These are phyloP conservation scores for Nebria brevicollis DNA, from an alignment of 2,888 invertebrate species.

Conservation along the genomic window DNA sequence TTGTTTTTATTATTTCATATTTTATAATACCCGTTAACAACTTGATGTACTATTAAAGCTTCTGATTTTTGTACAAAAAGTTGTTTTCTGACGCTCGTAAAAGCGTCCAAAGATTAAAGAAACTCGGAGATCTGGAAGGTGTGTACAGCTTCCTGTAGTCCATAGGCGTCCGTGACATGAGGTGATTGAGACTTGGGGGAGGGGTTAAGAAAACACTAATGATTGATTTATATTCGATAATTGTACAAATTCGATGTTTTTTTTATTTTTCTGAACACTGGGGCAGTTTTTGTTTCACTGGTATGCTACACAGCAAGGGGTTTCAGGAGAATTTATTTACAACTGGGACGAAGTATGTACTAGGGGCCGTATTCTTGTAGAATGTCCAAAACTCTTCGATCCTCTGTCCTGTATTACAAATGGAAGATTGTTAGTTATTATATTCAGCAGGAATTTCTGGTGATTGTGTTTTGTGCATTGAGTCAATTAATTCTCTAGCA, in stretches of 20 bases:
- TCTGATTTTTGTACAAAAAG: conserved; percentile 2
- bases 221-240: background rate
- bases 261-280: background rate
- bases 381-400: conserved; percentile 62
- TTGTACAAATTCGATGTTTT: conserved; percentile 24
- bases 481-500: no score
- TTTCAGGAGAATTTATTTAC: conserved; percentile 3
- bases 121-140: conserved; percentile 19
- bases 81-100: background rate
- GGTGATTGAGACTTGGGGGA: background rate
- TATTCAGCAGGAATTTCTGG: background rate
- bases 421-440: conserved; percentile 10
- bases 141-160: conserved; percentile 11
- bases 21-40: conserved; percentile 41
- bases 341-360: conserved; percentile 39
- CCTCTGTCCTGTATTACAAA: conserved; percentile 59
- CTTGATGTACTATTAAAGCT: conserved; percentile 43
- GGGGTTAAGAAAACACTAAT: background rate
- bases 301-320: background rate
- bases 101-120: conserved; percentile 7
- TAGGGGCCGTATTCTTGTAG: conserved; percentile 63
- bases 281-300: conserved; percentile 8
- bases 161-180: conserved; percentile 4
- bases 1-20: conserved; percentile 28
- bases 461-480: no score